phyloP scores from a whole-genome alignment of 2,113 vertebrate genomes.

The Gymnarchus niloticus region DNA sequence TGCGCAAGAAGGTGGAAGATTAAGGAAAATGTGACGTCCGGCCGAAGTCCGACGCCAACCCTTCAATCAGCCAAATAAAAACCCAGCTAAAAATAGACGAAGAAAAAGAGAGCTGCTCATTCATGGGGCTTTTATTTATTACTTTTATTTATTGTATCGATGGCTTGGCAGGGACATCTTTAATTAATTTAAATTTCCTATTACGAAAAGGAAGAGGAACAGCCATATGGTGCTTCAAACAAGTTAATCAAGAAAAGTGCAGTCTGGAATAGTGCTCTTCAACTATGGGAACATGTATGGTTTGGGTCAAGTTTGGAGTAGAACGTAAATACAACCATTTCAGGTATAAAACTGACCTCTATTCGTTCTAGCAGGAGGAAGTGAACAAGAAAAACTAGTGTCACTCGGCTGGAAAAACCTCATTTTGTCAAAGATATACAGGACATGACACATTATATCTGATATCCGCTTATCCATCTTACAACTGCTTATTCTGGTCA shows the following conservation, averaged over 20 bases:
- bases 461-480: neutral
- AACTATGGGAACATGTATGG: conserved; percentile 33
- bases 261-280: conserved; percentile 30
- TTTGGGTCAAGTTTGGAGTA: conserved; percentile 32
- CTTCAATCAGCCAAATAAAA: neutral
- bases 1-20: neutral
- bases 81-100: neutral
- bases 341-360: conserved; percentile 37
- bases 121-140: conserved; percentile 24
- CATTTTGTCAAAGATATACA: neutral
- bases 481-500: neutral
- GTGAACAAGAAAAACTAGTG: neutral
- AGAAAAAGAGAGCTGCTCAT: conserved; percentile 22
- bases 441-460: neutral
- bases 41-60: neutral
- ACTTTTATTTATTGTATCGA: conserved; percentile 34
- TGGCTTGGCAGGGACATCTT: conserved; percentile 37
- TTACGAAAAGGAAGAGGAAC: neutral
- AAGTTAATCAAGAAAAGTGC: conserved; percentile 8
- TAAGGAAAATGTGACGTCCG: neutral
- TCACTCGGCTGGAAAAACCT: neutral
- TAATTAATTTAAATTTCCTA: neutral
- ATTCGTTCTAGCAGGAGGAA: neutral
- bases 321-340: neutral
- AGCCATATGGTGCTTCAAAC: neutral